Evolutionary conservation across 2,888 invertebrate genomes (phyloP), one percentile per base, ranked within the genome.

Genomic region (Drosophila melanosoma): DNA sequence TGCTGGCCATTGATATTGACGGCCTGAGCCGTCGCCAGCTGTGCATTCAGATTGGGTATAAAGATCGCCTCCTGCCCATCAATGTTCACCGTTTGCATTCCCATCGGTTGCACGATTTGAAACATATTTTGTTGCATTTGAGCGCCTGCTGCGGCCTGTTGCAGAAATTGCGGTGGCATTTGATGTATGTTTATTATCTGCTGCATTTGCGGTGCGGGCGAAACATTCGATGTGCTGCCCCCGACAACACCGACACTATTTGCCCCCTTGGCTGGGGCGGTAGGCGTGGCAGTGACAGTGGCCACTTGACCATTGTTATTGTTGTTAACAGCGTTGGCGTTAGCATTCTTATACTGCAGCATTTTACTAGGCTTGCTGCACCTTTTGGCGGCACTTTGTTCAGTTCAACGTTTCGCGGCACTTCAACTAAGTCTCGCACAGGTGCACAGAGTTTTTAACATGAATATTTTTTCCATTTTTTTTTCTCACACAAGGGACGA

Each of bases 11-110:
- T 94, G 93, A 92, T 94, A 91, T 93, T 95, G 91, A 83, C 93
- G 79, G 90, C 93, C 93, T 96, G 95, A 0, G 93, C 93, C 0
- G 92, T 91, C 35, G 92, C 87, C 32, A 93, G 73, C 60, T 93
- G 93, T 0, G 90, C 75, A 80, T 95, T 95, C 75, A 96, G 95
- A 23, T 97, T 96, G 5, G 98, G 98, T 90, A 98, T 98, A 91
- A 98, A 97, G 29, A 98, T 94, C 0, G 98, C 98, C 90, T 98
- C 98, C 91, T 98, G 98, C 0, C 98, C 98, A 92, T 98, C 98
- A 26, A 98, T 96, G 26, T 97, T 98, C 64, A 98, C 97, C 0
- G 98, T 96, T 92, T 98, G 98, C 95, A 98, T 96, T 10, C 87
- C 89, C 86, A 86, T 90, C 42, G 97, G 97, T 60, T 95, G 96